phyloP scores from a whole-genome alignment of 2,888 invertebrate species.

The Punctoribates punctum region DNA sequence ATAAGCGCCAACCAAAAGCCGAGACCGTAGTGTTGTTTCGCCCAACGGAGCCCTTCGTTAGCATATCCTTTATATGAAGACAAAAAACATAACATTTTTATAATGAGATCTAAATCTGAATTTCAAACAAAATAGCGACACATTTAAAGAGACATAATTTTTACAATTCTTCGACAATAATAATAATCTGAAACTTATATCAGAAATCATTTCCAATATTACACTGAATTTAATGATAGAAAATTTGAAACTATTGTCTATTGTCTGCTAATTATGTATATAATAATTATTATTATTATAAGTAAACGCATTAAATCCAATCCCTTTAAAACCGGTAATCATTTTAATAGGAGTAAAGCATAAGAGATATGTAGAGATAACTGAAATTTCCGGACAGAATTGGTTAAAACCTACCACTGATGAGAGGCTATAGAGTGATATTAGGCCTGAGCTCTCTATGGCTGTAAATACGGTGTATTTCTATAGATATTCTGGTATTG shows the following conservation, averaged over 20 bases:
- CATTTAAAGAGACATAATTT: neutral
- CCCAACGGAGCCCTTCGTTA: conserved; percentile 28
- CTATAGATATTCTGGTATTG: neutral
- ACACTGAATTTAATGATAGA: neutral
- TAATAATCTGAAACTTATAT: neutral
- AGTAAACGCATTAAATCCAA: neutral
- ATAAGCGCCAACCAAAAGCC: conserved; percentile 22
- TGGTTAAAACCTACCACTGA: neutral
- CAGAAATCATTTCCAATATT: no score
- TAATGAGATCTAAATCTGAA: no score
- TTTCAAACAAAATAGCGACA: neutral
- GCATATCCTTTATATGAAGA: neutral
- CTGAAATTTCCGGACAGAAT: neutral
- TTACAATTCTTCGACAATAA: neutral
- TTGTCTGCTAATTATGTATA: neutral
- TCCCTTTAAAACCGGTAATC: neutral
- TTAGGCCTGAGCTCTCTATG: neutral
- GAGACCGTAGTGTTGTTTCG: conserved; percentile 31
- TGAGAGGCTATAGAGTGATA: neutral
- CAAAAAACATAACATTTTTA: no score
- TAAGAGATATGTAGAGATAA: neutral
- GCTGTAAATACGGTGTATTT: neutral
- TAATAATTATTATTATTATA: conserved; percentile 6
- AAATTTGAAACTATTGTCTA: neutral
- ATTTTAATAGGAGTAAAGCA: neutral